Percentiles rank a stretch among this genome's conserved stretches.
Evolutionary conservation across 2,888 invertebrate genomes (phyloP).

Genomic region (Pediacus dermestoides): DNA sequence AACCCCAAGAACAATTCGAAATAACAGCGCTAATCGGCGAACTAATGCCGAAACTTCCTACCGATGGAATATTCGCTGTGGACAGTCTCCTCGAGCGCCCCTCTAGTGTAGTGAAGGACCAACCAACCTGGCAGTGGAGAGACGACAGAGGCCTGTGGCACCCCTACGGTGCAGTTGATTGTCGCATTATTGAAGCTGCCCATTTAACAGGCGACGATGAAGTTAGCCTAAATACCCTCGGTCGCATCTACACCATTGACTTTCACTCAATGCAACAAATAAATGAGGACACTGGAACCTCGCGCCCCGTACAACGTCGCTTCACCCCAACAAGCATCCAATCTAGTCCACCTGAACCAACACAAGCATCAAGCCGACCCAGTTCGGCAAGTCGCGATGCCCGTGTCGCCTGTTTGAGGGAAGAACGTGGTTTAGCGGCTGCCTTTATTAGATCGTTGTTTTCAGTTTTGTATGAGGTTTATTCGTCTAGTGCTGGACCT

Average conservation of each 20-base stretch:
- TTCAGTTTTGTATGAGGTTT: slow-evolving; percentile 95
- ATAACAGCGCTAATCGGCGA: slow-evolving; percentile 96
- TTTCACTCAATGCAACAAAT: slow-evolving; percentile 97
- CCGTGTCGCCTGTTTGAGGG: slow-evolving; percentile 65
- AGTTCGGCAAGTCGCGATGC: slow-evolving; percentile 56
- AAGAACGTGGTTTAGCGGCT: slow-evolving; percentile 67
- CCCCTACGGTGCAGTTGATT: slow-evolving; percentile 89
- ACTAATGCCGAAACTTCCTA: slow-evolving; percentile 92
- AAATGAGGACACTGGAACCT: slow-evolving; percentile 88
- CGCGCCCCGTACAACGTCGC: slow-evolving; percentile 80
- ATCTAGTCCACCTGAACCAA: slow-evolving; percentile 32
- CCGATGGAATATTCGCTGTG: slow-evolving; percentile 92
- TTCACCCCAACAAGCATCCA: slow-evolving; percentile 60
- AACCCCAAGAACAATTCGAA: slow-evolving; percentile 94
- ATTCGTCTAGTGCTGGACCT: slow-evolving; percentile 96
- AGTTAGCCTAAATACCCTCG: slow-evolving; percentile 86
- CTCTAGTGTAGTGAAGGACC: slow-evolving; percentile 63
- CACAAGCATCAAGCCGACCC: slow-evolving; percentile 35
- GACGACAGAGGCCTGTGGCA: slow-evolving; percentile 92
- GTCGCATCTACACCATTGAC: slow-evolving; percentile 93
- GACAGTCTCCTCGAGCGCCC: slow-evolving; percentile 82
- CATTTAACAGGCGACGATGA: slow-evolving; percentile 94
- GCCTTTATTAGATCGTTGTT: slow-evolving; percentile 74
- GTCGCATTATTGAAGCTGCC: slow-evolving; percentile 91
- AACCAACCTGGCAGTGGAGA: slow-evolving; percentile 95